These are phyloP conservation scores for Syngnathus acus DNA, from an alignment of 2,797 vertebrate genomes.

Conservation along the genomic window DNA sequence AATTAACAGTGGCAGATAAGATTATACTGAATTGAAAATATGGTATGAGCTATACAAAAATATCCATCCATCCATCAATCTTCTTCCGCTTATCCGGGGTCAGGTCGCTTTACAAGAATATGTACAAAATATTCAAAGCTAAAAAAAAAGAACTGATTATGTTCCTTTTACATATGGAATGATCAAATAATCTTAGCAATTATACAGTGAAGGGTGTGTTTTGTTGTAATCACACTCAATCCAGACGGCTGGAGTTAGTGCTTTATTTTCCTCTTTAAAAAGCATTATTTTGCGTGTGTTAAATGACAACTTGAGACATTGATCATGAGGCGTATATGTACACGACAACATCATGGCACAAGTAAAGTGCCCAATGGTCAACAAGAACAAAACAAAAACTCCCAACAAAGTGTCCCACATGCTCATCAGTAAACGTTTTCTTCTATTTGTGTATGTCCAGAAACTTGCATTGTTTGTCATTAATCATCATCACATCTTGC, in stretches of 20 bases:
- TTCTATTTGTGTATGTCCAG: not conserved
- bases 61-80: too few relatives aligned
- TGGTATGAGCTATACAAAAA: not conserved
- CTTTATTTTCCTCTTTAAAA: conserved; percentile 11
- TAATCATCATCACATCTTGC: not conserved
- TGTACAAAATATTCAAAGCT: not conserved
- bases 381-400: not conserved
- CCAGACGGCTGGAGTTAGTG: conserved; percentile 1
- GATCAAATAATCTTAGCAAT: too few relatives aligned
- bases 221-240: not conserved
- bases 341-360: not conserved
- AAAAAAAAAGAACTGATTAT: not conserved
- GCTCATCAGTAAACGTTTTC: not conserved
- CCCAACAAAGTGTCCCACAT: not conserved
- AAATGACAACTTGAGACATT: not conserved
- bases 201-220: not conserved
- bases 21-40: not conserved
- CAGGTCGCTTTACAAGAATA: too few relatives aligned
- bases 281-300: not conserved
- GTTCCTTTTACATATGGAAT: too few relatives aligned
- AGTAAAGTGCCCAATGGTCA: conserved; percentile 1
- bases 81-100: too few relatives aligned
- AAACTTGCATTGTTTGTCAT: not conserved
- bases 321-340: conserved; percentile 1
- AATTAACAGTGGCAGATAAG: not conserved